Evolutionary conservation across 2,797 vertebrate genomes (phyloP), one percentile per base, ranked within the genome.

Genomic region (Cheirogaleus major): DNA sequence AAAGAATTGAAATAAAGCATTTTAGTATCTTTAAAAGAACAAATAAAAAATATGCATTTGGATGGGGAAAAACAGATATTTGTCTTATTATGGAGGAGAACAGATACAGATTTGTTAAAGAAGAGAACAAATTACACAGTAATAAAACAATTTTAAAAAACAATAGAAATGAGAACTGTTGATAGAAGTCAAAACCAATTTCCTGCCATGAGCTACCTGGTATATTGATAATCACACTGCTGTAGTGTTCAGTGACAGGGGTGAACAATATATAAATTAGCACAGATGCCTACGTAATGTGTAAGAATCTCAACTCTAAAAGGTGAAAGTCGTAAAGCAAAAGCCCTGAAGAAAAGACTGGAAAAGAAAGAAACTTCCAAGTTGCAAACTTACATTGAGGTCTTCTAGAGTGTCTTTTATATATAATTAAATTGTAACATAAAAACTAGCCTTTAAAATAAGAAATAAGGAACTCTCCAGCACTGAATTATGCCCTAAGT

Each of bases 241-340:
- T 25, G 5, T 5, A 3, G 17, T 59, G 0, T 10, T 18, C 32
- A 4, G 4, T 27, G 25, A 20, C 14, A 48, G 9, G 12, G 9
- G 1, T 7, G 0, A 1, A 14, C 6, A 48, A 0, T 0, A 3
- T 14, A 7, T 14, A 61, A 10, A 4, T 10, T 2, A 32, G 72
- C 4, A 11, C 12, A 15, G 30, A 38, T 27, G 7, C 30, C 6
- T 20, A 0, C 13, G 12, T 23, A 5, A 30, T 35, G 2, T 0
- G 15, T 2, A 14, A 43, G 11, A 7, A 10, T 38, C n/a, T 72
- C 32, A 48, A 1, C 30, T 72, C 17, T 20, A 43, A 41, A 80
- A 48, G 32, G 20, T 57, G n/a, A 78, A n/a, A 41, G 4, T 13
- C 38, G 18, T 45, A 23, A 61, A 57, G 25, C 25, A 78, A 45